phyloP scores from a whole-genome alignment of 2,113 vertebrate genomes.

The Empidonax alnorum region DNA sequence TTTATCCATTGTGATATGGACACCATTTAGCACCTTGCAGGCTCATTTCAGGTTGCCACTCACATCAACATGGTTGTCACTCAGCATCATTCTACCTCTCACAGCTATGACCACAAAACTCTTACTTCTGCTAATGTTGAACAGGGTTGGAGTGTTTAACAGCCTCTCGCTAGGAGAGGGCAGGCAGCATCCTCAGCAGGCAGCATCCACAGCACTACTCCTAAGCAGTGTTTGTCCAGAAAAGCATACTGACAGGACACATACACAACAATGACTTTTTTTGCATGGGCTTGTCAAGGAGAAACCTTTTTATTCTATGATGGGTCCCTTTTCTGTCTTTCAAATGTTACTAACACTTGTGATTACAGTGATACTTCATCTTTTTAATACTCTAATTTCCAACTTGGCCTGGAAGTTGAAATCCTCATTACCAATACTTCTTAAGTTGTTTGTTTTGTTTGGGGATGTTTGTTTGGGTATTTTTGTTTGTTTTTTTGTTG shows the following conservation, averaged over 20 bases:
- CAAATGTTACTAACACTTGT: background rate
- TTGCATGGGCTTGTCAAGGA: background rate
- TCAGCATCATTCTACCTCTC: background rate
- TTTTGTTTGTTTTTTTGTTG: background rate
- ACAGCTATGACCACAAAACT: background rate
- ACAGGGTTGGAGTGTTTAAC: background rate
- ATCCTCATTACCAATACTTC: background rate
- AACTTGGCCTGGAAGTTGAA: background rate
- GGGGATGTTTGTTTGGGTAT: fast-evolving
- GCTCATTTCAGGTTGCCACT: background rate
- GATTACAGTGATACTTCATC: background rate
- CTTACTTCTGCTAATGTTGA: background rate
- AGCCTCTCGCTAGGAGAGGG: background rate
- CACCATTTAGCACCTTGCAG: fast-evolving
- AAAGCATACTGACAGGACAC: background rate
- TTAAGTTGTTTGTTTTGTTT: background rate
- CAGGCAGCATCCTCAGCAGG: background rate
- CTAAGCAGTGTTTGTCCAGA: background rate
- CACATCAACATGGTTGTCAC: background rate
- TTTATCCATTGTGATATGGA: background rate
- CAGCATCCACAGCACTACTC: background rate
- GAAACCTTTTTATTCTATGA: background rate
- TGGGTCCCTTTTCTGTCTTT: background rate
- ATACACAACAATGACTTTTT: fast-evolving
- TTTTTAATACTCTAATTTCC: background rate